These are phyloP conservation scores for Cephus pygmeus DNA, from an alignment of 2,888 invertebrate species.

Conservation along the genomic window DNA sequence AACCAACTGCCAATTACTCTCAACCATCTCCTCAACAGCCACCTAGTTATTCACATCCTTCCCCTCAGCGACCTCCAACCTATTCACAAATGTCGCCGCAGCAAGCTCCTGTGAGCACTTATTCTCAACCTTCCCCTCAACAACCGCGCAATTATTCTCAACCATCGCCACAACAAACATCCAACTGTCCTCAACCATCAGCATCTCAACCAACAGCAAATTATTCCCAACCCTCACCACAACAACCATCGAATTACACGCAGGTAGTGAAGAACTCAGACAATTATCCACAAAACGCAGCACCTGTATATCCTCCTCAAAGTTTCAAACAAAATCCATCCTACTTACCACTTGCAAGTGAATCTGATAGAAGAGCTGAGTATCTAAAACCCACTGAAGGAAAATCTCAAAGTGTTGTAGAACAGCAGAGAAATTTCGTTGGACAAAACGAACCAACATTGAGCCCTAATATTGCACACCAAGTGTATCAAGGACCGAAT, in stretches of 20 bases:
- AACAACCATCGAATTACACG: slow-evolving; percentile 35
- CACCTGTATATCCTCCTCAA: slow-evolving; percentile 41
- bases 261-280: slow-evolving; percentile 18
- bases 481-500: slow-evolving; percentile 15
- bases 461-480: slow-evolving; percentile 9
- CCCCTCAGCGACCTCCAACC: slow-evolving; percentile 41
- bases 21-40: slow-evolving; percentile 44
- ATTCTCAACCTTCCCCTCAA: slow-evolving; percentile 61
- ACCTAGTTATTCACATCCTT: slow-evolving; percentile 34
- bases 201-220: slow-evolving; percentile 43
- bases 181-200: slow-evolving; percentile 37
- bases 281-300: slow-evolving; percentile 33
- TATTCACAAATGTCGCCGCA: slow-evolving; percentile 51
- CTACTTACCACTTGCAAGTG: slow-evolving; percentile 37
- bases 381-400: slow-evolving; percentile 44
- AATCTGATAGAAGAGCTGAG: slow-evolving; percentile 47
- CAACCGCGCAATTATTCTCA: slow-evolving; percentile 61
- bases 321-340: slow-evolving; percentile 46
- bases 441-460: slow-evolving; percentile 22
- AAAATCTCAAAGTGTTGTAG: slow-evolving; percentile 33
- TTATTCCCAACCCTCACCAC: slow-evolving; percentile 59
- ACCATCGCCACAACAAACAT: slow-evolving; percentile 53
- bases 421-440: slow-evolving; percentile 41
- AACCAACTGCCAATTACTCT: slow-evolving; percentile 64
- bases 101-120: slow-evolving; percentile 60